Evolutionary conservation across 2,888 invertebrate genomes (phyloP), one percentile per base, ranked within the genome.

Genomic region (Heliconius sara): DNA sequence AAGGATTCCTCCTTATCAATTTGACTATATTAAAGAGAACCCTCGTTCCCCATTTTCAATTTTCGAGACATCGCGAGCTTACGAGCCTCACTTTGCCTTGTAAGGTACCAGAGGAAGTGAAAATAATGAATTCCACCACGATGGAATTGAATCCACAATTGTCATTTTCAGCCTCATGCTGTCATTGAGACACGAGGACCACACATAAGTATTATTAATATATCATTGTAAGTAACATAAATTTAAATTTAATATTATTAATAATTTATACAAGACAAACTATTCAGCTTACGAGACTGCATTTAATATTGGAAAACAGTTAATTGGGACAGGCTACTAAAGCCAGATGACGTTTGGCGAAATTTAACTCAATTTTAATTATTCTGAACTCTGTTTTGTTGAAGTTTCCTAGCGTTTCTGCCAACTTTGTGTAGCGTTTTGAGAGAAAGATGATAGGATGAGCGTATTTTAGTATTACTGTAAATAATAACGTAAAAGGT

Each of bases 231-330:
- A 9, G 9, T 52, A n/a, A 60, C n/a, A 4, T n/a, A n/a, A 12
- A n/a, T 22, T 9, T 9, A 60, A 60, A 60, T 60, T 0, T 60
- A 60, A 60, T 12, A 60, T n/a, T 60, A n/a, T 65, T 25, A 27
- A 67, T 39, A 39, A 65, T 22, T 66, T 34, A 47, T 27, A 63
- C 25, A 57, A 22, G 52, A 66, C 19, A 65, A 75, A 65, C 66
- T 66, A 72, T 78, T 25, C 22, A 16, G 63, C 63, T 63, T 75
- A 78, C 70, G 27, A 52, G 34, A 52, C 27, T 75, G 34, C 75
- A 75, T 71, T 76, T 80, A 70, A 66, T 80, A 80, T 80, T 66
- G 65, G 71, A 70, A 76, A 78, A 78, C 78, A 76, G 67, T 80
- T 68, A 76, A 76, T 76, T 75, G 47, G 76, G 65, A 76, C 67